Evolutionary conservation across 1,140 invertebrate species (phyloP), one percentile per base, ranked within the genome.

Genomic region (Atta colombica): DNA sequence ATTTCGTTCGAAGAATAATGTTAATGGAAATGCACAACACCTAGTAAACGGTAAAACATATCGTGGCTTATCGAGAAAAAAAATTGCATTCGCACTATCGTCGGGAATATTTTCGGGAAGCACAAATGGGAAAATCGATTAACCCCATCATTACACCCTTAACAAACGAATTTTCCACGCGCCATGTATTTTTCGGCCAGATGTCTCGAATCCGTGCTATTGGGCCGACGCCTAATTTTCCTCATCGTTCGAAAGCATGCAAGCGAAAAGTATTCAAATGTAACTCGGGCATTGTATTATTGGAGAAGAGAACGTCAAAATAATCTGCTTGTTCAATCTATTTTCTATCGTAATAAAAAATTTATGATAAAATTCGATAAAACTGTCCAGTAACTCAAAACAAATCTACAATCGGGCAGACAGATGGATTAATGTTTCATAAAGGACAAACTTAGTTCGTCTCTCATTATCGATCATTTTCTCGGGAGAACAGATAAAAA

Each of bases 141-240:
- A 31, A 31, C 53, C 78, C 14, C 66, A 53, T 35, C 66, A 72
- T 72, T 82, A 49, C 55, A 45, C 39, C 68, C 66, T 18, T 82
- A 25, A 82, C 55, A 39, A 82, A 82, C 55, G 55, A 21, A 82
- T 82, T 82, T 72, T 82, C 35, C 66, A 82, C 80, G 80, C 80
- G 66, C 21, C 66, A 35, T 35, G 66, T 72, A 82, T 60, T 82
- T 82, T 60, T 68, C 39, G 7, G 35, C 55, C 80, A 82, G 80
- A 72, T 82, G 80, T 82, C 39, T 72, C 68, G 68, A 61, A 82
- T 82, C 66, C 78, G 78, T 55, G 51, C 21, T 3, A 21, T n/a
- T 31, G 65, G 1, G 31, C 51, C 7, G 18, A n/a, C 53, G 53
- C 53, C 12, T 82, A 72, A 74, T 82, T 74, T 72, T 82, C 25